Evolutionary conservation across 1,140 invertebrate genomes (phyloP), one percentile per base, ranked within the genome.

Genomic region (Diplogasteroides magnus): DNA sequence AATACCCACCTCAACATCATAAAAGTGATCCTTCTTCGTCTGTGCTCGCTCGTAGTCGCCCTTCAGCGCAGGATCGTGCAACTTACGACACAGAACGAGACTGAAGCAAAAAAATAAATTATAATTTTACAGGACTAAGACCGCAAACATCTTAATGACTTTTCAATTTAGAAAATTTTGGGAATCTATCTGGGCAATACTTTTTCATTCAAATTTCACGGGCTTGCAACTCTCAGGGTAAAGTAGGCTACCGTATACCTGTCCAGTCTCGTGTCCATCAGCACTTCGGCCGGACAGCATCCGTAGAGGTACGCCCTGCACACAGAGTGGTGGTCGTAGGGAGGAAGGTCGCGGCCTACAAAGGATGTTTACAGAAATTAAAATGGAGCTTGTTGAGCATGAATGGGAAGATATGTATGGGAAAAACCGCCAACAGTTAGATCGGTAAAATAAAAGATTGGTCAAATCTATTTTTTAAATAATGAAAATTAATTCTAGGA

Each of bases 41-140:
- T 81, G 79, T 15, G 76, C 81, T 19, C 71, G 60, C 27, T 74
- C 68, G 69, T 73, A 81, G 27, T 81, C 79, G 25, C 75, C 81
- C 63, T 75, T 78, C 31, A 81, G 79, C 14, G 79, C 79, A n/a
- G 78, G 74, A 68, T 81, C 79, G 57, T 83, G 78, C 31, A 81
- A 48, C 58, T 83, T 83, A 25, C 78, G 78, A 67, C 81, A 83
- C 14, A 74, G 67, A 64, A 73, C 57, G 19, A 72, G 58, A 59
- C 70, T 72, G 63, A 72, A 67, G 58, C 28, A 26, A 26, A 25
- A 25, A 26, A 61, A 26, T 14, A 26, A 25, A 26, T 26, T 26
- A 15, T 56, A 23, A 15, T 0, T 56, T 56, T 23, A 23, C 23
- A 56, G 55, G 15, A 19, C 23, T 56, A 56, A 56, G 23, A 23